Evolutionary conservation across 2,888 invertebrate species (phyloP), one percentile per base, ranked within the genome.

Genomic region (Physocephala rufipes): DNA sequence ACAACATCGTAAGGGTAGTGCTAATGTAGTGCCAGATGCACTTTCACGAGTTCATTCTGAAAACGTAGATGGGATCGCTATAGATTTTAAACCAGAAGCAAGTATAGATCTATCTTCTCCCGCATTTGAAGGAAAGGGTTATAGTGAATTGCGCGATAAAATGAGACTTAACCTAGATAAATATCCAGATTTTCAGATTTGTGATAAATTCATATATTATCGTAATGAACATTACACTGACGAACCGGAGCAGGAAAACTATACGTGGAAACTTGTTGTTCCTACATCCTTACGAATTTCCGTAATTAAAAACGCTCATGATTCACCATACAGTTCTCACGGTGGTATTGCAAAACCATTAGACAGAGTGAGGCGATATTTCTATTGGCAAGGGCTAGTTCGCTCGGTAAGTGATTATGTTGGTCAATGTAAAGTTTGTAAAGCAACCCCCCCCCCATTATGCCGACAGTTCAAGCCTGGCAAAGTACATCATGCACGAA

Each of bases 31-130:
- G 49, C 51, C 49, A 21, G 51, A 51, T 26, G 64, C 64, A 15
- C 51, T 64, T 64, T 51, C 51, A 3, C 15, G 64, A n/a, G 21
- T 55, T 55, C n/a, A 51, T 51, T 51, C n/a, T 51, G 51, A 51
- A 16, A 2, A 51, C 19, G 1, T 47, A 16, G 47, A 47, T 16
- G 47, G 16, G n/a, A n/a, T n/a, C n/a, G n/a, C n/a, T n/a, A n/a
- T n/a, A n/a, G n/a, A n/a, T n/a, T n/a, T n/a, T n/a, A 47, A 47
- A 47, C 47, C 47, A 16, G 47, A 47, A 47, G 47, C 47, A 16
- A 47, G 16, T 47, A 47, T 47, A 47, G 47, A 47, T 47, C 1
- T 47, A 1, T 47, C 47, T 16, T 47, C 47, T 47, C 47, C 12
- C 12, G 47, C 47, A 47, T 47, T 47, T 16, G 47, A 47, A 47